A percentile compares a stretch with the other conserved stretches of the same genome.
These are phyloP conservation scores for Argentina silus DNA, from an alignment of 2,797 vertebrate genomes.

Conservation along the genomic window DNA sequence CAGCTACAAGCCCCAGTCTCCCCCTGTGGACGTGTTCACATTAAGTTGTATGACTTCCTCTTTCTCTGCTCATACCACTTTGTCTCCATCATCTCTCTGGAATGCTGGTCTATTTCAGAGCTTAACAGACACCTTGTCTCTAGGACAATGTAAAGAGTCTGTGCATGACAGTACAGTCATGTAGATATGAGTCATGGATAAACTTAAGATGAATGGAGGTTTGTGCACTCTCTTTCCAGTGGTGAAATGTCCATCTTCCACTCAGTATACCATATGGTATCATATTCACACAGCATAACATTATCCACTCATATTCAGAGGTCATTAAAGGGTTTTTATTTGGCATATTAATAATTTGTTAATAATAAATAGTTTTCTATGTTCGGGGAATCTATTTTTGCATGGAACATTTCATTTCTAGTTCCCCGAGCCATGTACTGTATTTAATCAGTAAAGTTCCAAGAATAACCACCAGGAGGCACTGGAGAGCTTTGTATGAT, in stretches of 20 bases:
- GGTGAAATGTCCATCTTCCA: slow-evolving; percentile 5
- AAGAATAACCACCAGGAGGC: slow-evolving; percentile 39
- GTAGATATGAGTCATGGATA: background rate
- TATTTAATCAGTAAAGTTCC: too few relatives aligned
- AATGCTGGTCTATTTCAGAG: background rate
- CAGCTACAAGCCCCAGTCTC: background rate
- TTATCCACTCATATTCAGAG: background rate
- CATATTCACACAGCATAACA: background rate
- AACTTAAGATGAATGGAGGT: slow-evolving; percentile 20
- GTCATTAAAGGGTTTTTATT: background rate
- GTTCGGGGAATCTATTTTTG: background rate
- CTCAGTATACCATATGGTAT: background rate
- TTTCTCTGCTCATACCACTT: background rate
- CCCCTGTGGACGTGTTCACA: background rate
- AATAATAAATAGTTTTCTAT: background rate
- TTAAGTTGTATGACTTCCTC: slow-evolving; percentile 1
- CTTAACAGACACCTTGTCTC: slow-evolving; percentile 9
- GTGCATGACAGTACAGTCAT: background rate
- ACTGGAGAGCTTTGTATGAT: slow-evolving; percentile 3
- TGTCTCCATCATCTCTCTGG: background rate
- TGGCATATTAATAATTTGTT: background rate
- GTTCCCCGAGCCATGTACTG: background rate
- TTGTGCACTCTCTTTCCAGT: slow-evolving; percentile 4
- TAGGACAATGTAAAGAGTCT: background rate
- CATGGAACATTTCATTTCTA: background rate